Conservation (phyloP, 2,113 vertebrate genomes). For the Crotalus helleri region DNA sequence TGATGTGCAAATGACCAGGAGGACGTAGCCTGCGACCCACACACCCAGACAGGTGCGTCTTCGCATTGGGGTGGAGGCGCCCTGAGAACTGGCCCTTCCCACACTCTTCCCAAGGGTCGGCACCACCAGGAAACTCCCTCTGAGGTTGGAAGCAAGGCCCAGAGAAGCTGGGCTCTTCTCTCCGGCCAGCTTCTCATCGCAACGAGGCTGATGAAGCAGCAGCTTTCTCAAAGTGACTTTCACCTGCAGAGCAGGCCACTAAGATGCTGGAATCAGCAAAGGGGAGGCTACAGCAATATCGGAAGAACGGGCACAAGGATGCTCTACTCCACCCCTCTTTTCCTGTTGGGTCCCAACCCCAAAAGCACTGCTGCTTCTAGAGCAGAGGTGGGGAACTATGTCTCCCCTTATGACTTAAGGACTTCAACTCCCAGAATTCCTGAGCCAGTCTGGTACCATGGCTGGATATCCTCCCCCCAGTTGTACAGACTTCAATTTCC, state of each 20-base stretch:
- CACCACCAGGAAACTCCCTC: too few species aligned
- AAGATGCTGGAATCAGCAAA: background rate
- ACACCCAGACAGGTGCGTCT: too few species aligned
- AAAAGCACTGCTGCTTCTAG: background rate
- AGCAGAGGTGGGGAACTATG: background rate
- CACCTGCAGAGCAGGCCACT: background rate
- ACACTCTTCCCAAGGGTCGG: background rate
- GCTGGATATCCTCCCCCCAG: background rate
- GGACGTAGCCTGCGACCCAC: background rate
- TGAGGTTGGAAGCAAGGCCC: too few species aligned
- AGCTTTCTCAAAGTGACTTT: conserved; percentile 22
- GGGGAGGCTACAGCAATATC: background rate
- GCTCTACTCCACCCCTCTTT: background rate
- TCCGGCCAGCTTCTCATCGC: background rate
- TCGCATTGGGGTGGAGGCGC: too few species aligned
- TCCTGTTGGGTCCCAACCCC: background rate
- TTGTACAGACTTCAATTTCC: too few species aligned
- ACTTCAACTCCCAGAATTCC: too few species aligned
- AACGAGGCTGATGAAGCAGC: background rate
- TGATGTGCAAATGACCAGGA: background rate
- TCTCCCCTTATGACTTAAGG: too few species aligned
- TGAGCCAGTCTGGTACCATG: background rate
- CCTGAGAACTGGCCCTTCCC: background rate
- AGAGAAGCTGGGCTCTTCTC: background rate
- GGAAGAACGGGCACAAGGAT: background rate